Evolutionary conservation across 2,113 vertebrate genomes (phyloP), one percentile per base, ranked within the genome.

Genomic region (Platichthys stellatus): DNA sequence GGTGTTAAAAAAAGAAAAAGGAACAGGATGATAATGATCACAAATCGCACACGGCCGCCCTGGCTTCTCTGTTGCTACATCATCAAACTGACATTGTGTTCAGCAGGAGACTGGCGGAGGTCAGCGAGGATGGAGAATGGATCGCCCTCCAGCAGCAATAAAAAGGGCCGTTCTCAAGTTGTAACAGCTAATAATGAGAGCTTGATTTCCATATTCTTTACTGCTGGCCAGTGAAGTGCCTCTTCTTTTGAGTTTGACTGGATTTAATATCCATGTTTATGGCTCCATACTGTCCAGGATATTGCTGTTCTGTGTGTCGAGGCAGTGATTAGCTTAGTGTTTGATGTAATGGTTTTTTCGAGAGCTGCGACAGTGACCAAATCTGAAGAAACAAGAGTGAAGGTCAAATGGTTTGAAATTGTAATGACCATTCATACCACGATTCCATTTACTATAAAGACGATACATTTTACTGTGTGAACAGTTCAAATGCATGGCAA

Each of bases 191-290:
- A 88, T 80, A 85, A 83, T 82, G 73, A 82, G 82, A 76, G 79
- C 80, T 82, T 86, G 65, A 90, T 89, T 87, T 86, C 76, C 79
- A 85, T 79, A 86, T 87, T 88, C 74, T 90, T 85, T 80, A 88
- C 35, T 80, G 81, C 54, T 69, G 62, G 69, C 77, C 70, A 77
- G 66, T 86, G 79, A 86, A 92, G 77, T 83, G 80, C 35, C 67
- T 84, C 70, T 78, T 72, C 77, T 81, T 87, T 85, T 85, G 73
- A 81, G 59, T 74, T 69, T 73, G 77, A 88, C 77, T 77, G 73
- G 76, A 86, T 83, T 86, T 86, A 86, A 87, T 76, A 74, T 80
- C 45, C 23, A 61, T 85, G 78, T 88, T 88, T 86, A 91, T 84
- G 61, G 73, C 80, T 76, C 81, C 35, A 28, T 64, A 71, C 60